Evolutionary conservation across 2,888 invertebrate species (phyloP).

Genomic region (Myopa testacea): DNA sequence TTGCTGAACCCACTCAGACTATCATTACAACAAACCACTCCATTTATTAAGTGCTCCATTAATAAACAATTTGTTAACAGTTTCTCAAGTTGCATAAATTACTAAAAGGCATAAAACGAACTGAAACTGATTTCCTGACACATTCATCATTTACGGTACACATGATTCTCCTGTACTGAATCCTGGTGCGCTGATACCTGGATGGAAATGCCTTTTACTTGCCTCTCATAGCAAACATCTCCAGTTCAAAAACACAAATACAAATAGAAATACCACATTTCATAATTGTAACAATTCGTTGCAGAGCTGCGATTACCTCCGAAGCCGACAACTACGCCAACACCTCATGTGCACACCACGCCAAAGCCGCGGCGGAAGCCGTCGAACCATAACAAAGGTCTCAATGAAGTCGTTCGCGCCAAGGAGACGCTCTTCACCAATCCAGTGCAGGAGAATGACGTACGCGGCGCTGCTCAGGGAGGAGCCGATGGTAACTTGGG

Average conservation of each 20-base stretch:
- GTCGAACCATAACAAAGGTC: constrained; percentile 62
- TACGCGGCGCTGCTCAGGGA: constrained; percentile 49
- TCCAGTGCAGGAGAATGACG: constrained; percentile 65
- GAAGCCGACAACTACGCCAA: constrained; percentile 66
- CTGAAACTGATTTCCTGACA: constrained; percentile 35
- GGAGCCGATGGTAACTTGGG: constrained; percentile 29
- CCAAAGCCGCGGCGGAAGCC: constrained; percentile 64
- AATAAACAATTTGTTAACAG: constrained; percentile 13
- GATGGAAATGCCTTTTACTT: not conserved
- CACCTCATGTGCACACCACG: constrained; percentile 64
- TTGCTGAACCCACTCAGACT: too few species aligned
- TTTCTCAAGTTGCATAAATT: constrained; percentile 18
- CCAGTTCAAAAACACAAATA: constrained; percentile 12
- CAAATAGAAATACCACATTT: constrained; percentile 43
- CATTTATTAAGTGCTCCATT: not conserved
- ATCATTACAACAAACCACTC: not conserved
- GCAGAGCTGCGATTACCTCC: constrained; percentile 67
- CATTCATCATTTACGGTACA: constrained; percentile 21
- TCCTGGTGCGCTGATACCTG: too few species aligned
- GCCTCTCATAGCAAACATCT: not conserved
- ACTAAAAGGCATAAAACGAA: constrained; percentile 17
- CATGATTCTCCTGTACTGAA: not conserved
- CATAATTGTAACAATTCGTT: constrained; percentile 62
- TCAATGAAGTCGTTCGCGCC: constrained; percentile 67
- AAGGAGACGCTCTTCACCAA: constrained; percentile 66